These are phyloP conservation scores for Loripinus fragilis DNA, from an alignment of 2,888 invertebrate species.

Conservation along the genomic window DNA sequence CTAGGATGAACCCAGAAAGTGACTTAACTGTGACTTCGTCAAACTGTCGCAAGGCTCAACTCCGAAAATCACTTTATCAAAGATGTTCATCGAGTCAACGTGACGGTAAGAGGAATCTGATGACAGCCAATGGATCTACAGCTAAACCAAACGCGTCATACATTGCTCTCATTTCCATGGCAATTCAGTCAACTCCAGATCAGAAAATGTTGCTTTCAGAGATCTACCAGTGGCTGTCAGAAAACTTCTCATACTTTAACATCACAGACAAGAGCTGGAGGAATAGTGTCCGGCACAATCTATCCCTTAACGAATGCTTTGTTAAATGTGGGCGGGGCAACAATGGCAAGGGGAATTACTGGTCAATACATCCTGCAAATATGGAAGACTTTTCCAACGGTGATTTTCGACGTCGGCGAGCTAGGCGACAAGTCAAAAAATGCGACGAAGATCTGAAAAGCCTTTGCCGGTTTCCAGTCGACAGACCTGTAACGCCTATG, in stretches of 20 bases:
- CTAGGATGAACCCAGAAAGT: too few relatives aligned
- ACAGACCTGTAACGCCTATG: background rate
- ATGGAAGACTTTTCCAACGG: constrained; percentile 98
- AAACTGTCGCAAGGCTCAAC: too few relatives aligned
- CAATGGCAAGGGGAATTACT: constrained; percentile 99
- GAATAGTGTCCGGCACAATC: constrained; percentile 98
- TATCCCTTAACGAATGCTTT: constrained; percentile 98
- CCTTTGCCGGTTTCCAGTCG: constrained; percentile 25
- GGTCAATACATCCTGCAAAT: constrained; percentile 99
- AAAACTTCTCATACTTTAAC: constrained; percentile 95
- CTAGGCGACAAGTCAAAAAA: constrained; percentile 96
- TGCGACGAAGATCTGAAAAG: constrained; percentile 61
- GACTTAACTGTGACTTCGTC: too few relatives aligned
- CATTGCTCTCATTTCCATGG: constrained; percentile 99
- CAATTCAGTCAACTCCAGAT: constrained; percentile 95
- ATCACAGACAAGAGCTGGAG: constrained; percentile 89
- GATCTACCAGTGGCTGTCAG: constrained; percentile 98
- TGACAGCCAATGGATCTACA: too few relatives aligned
- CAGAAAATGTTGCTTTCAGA: constrained; percentile 97
- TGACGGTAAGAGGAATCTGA: too few relatives aligned
- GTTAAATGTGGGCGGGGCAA: constrained; percentile 98
- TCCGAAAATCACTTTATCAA: too few relatives aligned
- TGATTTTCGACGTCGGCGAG: constrained; percentile 97
- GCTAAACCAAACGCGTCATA: constrained; percentile 55
- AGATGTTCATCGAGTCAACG: too few relatives aligned